Percentiles rank a stretch among this genome's conserved stretches.
phyloP scores from a whole-genome alignment of 2,797 vertebrate species.

The Hypotaenidia philippensis region DNA sequence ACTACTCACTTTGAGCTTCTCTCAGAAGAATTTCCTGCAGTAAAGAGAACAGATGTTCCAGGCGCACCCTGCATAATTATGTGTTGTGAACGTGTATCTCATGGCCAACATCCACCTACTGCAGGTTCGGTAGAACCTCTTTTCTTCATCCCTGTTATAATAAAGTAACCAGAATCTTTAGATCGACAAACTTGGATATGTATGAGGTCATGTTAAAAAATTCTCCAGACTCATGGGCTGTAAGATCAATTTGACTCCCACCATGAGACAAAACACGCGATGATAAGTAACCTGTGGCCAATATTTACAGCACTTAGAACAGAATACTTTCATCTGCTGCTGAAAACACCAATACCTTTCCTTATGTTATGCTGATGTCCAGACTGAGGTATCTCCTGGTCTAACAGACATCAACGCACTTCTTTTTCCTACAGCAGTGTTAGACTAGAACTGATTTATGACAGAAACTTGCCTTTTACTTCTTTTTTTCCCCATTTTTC shows the following conservation, averaged over 20 bases:
- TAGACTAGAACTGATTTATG: constrained; percentile 80
- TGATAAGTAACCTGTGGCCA: not conserved
- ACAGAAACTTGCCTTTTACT: constrained; percentile 77
- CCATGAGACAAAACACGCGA: not conserved
- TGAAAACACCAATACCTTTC: not conserved
- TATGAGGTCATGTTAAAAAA: not conserved
- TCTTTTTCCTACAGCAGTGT: not conserved
- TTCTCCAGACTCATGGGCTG: not conserved
- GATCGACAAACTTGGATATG: not conserved
- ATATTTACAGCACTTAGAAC: not conserved
- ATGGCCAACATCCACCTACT: not conserved
- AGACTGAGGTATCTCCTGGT: constrained; percentile 41
- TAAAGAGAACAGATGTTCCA: constrained; percentile 11
- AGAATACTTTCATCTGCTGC: not conserved
- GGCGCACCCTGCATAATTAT: not conserved
- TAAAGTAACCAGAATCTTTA: not conserved
- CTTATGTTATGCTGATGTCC: not conserved
- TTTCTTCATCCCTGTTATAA: not conserved
- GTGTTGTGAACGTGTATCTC: not conserved
- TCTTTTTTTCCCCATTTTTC: constrained; percentile 80
- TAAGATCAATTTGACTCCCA: not conserved
- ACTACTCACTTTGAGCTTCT: not conserved
- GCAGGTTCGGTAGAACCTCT: not conserved
- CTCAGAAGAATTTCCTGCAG: constrained; percentile 31
- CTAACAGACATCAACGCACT: constrained; percentile 42